Base-by-base conservation (phyloP, 2,888 invertebrate species). In the Fissipunctia ypsillon region DNA sequence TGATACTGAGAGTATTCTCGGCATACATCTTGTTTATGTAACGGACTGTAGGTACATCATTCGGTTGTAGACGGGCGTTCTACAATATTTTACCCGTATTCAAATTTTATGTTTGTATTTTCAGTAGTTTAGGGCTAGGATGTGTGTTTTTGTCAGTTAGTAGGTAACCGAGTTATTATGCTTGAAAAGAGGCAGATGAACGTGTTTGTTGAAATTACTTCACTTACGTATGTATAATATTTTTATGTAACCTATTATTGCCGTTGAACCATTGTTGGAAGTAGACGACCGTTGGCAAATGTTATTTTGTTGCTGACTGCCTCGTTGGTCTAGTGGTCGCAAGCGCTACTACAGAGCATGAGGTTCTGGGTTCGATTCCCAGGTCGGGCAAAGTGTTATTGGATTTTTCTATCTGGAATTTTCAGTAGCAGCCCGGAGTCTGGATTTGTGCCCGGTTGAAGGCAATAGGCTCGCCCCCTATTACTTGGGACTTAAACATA, bases 11-110 rank as follows among this genome's bases (percentile, higher is more conserved):
- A 76, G 64, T 72, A 14, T 67, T 69, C 71, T 48, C 59, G 45
- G 54, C 71, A 48, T 50, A 69, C 38, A 71, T 59, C 48, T 71
- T 28, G 59, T 78, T 80, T 80, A 80, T 80, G 66, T 82, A 80
- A 80, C 78, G 14, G 65, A 81, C 19, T 79, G 82, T n/a, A n/a
- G n/a, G n/a, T 80, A 67, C 63, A 75, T 83, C 69, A 65, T 52
- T 22, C 7, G 0, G 48, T 45, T 56, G 63, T 5, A 80, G 68
- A 80, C 75, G 65, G 25, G 70, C 64, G 80, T n/a, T 59, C 38
- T 59, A 35, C n/a, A 16, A 35, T 5, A 6, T 38, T 60, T 25
- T 41, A 1, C 19, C 10, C 1, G 1, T 19, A 25, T 43, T 25
- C 3, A 16, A 35, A 59, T 59, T 35, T 35, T 35, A 19, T 54